phyloP scores from a whole-genome alignment of 2,888 invertebrate species.

The Xiphydria camelus region DNA sequence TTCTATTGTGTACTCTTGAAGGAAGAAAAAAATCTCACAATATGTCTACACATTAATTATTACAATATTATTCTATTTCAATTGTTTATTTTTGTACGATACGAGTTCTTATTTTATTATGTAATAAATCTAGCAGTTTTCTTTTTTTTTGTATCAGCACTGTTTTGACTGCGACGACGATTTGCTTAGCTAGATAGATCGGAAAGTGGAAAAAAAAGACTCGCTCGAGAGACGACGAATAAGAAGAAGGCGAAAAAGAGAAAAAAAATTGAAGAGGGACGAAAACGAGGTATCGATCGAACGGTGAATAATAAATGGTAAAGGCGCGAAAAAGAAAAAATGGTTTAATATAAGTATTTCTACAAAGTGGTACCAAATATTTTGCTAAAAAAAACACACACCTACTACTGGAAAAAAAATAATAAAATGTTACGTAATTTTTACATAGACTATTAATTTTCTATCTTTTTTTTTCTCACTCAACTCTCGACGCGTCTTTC shows the following conservation, averaged over 20 bases:
- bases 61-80: slow-evolving; percentile 28
- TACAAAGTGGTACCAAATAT: slow-evolving; percentile 49
- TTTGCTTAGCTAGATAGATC: too few relatives aligned
- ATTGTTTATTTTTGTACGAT: slow-evolving; percentile 52
- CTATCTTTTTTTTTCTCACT: slow-evolving; percentile 22
- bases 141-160: slow-evolving; percentile 32
- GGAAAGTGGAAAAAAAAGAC: slow-evolving; percentile 8
- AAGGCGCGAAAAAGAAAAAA: not conserved
- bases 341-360: slow-evolving; percentile 38
- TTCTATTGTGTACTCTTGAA: slow-evolving; percentile 9
- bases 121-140: slow-evolving; percentile 35
- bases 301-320: slow-evolving; percentile 1
- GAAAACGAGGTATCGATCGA: slow-evolving; percentile 3
- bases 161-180: slow-evolving; percentile 28
- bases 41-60: slow-evolving; percentile 14
- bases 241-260: not conserved
- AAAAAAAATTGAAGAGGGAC: not conserved
- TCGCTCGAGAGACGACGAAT: not conserved
- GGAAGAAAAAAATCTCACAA: slow-evolving; percentile 12
- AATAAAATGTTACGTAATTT: slow-evolving; percentile 53
- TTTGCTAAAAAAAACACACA: slow-evolving; percentile 40
- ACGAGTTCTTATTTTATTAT: slow-evolving; percentile 42
- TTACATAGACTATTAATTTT: slow-evolving; percentile 41
- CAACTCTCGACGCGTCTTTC: too few relatives aligned
- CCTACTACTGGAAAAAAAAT: slow-evolving; percentile 32